Conservation (phyloP, 2,113 vertebrate species). For the Lagopus leucura region DNA sequence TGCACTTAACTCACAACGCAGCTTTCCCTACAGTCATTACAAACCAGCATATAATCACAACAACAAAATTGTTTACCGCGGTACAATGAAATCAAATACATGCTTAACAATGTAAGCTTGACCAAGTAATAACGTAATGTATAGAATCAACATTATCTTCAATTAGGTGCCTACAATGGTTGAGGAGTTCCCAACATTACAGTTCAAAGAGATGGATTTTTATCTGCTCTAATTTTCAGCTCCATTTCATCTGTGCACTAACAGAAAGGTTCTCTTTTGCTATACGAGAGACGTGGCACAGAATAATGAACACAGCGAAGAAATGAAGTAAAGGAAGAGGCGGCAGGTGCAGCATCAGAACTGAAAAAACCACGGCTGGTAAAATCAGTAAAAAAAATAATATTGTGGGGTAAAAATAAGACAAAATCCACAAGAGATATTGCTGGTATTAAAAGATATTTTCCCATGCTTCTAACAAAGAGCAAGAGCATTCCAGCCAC, state of each 20-base stretch:
- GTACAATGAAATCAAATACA: background rate
- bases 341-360: background rate
- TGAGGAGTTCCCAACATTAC: background rate
- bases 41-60: background rate
- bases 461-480: background rate
- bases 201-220: constrained; percentile 17
- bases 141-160: background rate
- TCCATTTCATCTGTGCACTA: constrained; percentile 7
- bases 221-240: constrained; percentile 51
- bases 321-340: background rate
- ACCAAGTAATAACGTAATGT: background rate
- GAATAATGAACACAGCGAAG: background rate
- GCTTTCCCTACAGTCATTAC: background rate
- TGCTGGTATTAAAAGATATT: background rate
- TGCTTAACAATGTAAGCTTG: background rate
- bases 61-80: background rate
- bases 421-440: background rate
- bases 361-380: background rate
- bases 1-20: background rate
- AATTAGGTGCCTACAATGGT: background rate
- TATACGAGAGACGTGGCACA: background rate
- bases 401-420: background rate
- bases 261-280: background rate
- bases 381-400: background rate
- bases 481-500: background rate